Evolutionary conservation across 2,888 invertebrate species (phyloP).

Genomic region (Allygus modestus): DNA sequence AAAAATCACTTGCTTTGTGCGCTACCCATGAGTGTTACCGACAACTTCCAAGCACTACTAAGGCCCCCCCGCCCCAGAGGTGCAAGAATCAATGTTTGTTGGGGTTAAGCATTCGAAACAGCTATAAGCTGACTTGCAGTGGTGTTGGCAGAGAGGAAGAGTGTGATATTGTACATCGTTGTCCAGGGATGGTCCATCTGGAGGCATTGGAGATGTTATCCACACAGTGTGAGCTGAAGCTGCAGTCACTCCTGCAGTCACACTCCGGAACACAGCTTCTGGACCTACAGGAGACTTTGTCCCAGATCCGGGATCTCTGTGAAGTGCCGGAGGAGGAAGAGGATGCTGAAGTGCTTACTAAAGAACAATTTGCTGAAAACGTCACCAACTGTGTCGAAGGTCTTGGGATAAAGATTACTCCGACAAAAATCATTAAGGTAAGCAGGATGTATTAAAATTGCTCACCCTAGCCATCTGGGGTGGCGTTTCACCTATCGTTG

Average conservation of each 20-base stretch:
- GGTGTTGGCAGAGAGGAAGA: too few species aligned
- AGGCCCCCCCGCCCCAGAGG: too few species aligned
- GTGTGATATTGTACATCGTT: neutral
- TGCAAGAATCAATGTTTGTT: too few species aligned
- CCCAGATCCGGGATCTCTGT: slow-evolving; percentile 83
- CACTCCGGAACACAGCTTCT: slow-evolving; percentile 79
- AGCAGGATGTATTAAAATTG: too few species aligned
- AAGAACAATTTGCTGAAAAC: slow-evolving; percentile 58
- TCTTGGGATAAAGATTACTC: slow-evolving; percentile 66
- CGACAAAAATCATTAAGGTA: slow-evolving; percentile 65
- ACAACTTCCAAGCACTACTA: too few species aligned
- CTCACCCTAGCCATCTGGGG: too few species aligned
- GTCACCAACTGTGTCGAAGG: slow-evolving; percentile 56
- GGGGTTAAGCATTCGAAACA: too few species aligned
- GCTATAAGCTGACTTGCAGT: too few species aligned
- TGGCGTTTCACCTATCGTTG: too few species aligned
- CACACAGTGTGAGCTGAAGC: slow-evolving; percentile 85
- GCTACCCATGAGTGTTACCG: too few species aligned
- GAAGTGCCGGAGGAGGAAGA: slow-evolving; percentile 80
- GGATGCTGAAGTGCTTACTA: slow-evolving; percentile 59
- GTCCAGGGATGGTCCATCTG: slow-evolving; percentile 85
- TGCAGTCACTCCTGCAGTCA: slow-evolving; percentile 81
- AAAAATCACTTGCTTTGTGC: too few species aligned
- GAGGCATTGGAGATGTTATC: slow-evolving; percentile 96
- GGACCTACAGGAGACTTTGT: slow-evolving; percentile 86